Percentiles rank a stretch among this genome's conserved stretches.
phyloP scores from a whole-genome alignment of 1,140 invertebrate species.

The Oncopodura yosiiana region DNA sequence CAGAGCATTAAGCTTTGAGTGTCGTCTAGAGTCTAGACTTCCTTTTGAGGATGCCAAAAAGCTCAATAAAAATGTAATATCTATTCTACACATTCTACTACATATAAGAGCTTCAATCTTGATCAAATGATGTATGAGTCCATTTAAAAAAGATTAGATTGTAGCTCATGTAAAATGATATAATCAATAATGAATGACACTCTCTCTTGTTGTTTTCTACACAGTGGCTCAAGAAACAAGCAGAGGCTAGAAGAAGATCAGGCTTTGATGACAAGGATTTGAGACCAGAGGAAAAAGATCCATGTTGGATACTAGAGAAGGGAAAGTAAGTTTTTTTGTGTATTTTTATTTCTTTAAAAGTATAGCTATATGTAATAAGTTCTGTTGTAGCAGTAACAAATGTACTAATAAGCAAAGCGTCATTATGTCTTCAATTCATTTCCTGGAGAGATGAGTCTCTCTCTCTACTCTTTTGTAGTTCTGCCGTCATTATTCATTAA shows the following conservation, averaged over 20 bases:
- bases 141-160: too few species aligned
- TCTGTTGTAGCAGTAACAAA: background rate
- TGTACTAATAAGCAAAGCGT: background rate
- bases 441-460: background rate
- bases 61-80: too few species aligned
- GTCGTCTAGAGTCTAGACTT: too few species aligned
- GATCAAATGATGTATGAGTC: too few species aligned
- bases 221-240: conserved; percentile 68
- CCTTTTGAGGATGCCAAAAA: too few species aligned
- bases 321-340: conserved; percentile 52
- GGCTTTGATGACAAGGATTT: conserved; percentile 67
- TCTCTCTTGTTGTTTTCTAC: conserved; percentile 26
- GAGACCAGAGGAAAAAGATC: conserved; percentile 68
- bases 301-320: conserved; percentile 68
- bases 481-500: too few species aligned
- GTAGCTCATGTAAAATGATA: background rate
- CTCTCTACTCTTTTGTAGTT: too few species aligned
- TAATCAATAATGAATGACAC: conserved; percentile 11
- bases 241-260: conserved; percentile 55
- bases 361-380: background rate
- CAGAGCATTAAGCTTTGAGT: too few species aligned
- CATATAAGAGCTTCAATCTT: too few species aligned
- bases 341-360: conserved; percentile 6
- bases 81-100: too few species aligned
- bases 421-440: background rate